phyloP scores from a whole-genome alignment of 2,888 invertebrate genomes.

The Epinotia demarniana region DNA sequence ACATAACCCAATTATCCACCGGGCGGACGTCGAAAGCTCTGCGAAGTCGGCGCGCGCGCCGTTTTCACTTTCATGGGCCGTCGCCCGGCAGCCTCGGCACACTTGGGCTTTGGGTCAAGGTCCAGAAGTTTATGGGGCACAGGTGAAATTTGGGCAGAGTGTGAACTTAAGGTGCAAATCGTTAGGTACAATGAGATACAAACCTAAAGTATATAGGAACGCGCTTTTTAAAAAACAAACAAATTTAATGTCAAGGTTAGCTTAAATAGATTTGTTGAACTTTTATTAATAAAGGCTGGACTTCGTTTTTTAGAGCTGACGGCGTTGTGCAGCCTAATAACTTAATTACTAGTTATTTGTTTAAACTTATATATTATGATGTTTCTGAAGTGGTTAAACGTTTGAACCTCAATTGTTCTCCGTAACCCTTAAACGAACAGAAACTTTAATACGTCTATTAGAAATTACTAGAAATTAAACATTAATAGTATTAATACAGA shows the following conservation, averaged over 20 bases:
- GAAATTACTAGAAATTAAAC: not conserved
- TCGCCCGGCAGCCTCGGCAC: slow-evolving; percentile 66
- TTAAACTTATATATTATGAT: not conserved
- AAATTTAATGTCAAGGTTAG: no score
- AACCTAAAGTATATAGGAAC: no score
- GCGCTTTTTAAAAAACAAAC: no score
- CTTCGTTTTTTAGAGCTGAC: no score
- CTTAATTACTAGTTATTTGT: not conserved
- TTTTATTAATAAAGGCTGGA: no score
- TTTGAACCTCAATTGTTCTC: slow-evolving; percentile 5
- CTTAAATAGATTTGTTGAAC: no score
- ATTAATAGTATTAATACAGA: no score
- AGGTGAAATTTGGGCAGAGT: slow-evolving; percentile 16
- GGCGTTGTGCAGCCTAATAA: not conserved
- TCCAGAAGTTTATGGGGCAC: slow-evolving; percentile 45
- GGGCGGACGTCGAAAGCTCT: slow-evolving; percentile 56
- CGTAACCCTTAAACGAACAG: not conserved
- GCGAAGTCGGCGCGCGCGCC: slow-evolving; percentile 49
- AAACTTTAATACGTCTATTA: not conserved
- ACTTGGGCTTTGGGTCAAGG: slow-evolving; percentile 69
- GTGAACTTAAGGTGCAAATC: not conserved
- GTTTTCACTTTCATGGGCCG: slow-evolving; percentile 74
- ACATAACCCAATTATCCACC: slow-evolving; percentile 42
- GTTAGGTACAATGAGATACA: not conserved
- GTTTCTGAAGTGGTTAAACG: not conserved